Conservation (phyloP, 2,113 vertebrate species). For the Gobius niger region DNA sequence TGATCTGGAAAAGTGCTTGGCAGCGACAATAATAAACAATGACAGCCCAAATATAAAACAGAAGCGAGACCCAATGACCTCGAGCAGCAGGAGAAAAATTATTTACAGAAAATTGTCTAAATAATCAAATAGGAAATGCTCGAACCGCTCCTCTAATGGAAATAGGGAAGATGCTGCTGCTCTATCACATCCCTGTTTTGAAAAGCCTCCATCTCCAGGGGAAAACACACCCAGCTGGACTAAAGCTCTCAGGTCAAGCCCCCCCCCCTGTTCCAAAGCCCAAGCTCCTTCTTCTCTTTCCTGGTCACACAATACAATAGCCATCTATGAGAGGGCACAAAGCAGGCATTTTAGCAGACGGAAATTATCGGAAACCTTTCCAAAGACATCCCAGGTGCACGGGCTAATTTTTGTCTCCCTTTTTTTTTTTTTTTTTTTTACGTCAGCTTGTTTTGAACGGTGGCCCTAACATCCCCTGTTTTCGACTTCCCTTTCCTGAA, state of each 20-base stretch:
- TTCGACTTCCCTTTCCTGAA: slow-evolving; percentile 75
- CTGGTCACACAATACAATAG: slow-evolving; percentile 68
- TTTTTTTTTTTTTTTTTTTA: background rate
- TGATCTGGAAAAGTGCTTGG: slow-evolving; percentile 4
- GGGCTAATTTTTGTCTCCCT: slow-evolving; percentile 16
- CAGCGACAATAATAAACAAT: slow-evolving; percentile 1
- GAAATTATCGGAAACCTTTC: slow-evolving; percentile 48
- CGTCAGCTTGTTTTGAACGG: slow-evolving; percentile 44
- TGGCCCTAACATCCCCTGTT: slow-evolving; percentile 51
- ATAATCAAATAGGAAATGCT: background rate
- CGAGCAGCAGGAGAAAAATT: background rate
- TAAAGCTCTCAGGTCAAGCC: slow-evolving; percentile 47
- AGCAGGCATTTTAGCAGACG: slow-evolving; percentile 42
- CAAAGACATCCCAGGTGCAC: slow-evolving; percentile 55
- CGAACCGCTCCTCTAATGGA: slow-evolving; percentile 11
- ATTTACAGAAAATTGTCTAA: background rate
- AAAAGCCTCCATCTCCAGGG: slow-evolving; percentile 64
- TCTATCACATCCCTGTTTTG: slow-evolving; percentile 51
- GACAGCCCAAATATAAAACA: background rate
- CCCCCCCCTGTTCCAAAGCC: slow-evolving; percentile 7
- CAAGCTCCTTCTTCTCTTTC: slow-evolving; percentile 55
- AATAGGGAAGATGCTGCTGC: slow-evolving; percentile 4
- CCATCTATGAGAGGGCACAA: slow-evolving; percentile 56
- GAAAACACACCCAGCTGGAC: slow-evolving; percentile 55
- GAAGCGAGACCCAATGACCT: background rate